phyloP scores from a whole-genome alignment of 1,140 invertebrate genomes.

The Macrobrachium rosenbergii region DNA sequence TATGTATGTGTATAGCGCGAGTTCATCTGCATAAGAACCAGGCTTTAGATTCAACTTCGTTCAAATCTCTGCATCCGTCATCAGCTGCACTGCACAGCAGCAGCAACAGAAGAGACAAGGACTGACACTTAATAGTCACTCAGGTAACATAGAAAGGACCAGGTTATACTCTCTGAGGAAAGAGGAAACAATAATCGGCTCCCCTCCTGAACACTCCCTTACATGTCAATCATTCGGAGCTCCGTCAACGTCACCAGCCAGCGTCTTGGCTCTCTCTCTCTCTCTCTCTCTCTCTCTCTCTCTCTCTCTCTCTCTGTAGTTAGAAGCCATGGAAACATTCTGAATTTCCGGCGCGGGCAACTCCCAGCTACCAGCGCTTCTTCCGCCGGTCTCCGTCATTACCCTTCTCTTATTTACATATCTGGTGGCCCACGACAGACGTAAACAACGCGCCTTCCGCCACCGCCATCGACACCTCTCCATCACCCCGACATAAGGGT shows the following conservation, averaged over 20 bases:
- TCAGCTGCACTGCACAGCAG: no score
- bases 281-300: slow-evolving; percentile 26
- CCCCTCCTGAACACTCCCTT: not conserved
- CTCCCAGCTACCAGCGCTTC: slow-evolving; percentile 11
- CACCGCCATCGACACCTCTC: slow-evolving; percentile 4
- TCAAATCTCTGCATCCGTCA: no score
- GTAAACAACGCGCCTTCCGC: slow-evolving; percentile 8
- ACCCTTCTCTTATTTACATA: slow-evolving; percentile 48
- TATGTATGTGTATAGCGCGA: no score
- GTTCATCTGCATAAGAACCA: no score
- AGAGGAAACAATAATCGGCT: no score
- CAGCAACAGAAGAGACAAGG: no score
- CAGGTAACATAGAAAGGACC: no score
- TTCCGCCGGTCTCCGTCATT: slow-evolving; percentile 10
- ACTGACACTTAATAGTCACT: no score
- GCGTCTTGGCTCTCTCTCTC: not conserved
- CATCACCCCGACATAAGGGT: slow-evolving; percentile 22
- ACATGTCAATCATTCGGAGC: not conserved
- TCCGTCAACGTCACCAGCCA: not conserved
- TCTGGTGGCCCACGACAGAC: slow-evolving; percentile 21
- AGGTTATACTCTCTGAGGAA: no score
- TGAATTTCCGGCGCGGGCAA: not conserved
- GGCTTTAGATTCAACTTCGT: no score
- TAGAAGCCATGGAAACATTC: no score
- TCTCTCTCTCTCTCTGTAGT: not conserved